phyloP scores from a whole-genome alignment of 2,888 invertebrate genomes.

The Octonoba sinensis region DNA sequence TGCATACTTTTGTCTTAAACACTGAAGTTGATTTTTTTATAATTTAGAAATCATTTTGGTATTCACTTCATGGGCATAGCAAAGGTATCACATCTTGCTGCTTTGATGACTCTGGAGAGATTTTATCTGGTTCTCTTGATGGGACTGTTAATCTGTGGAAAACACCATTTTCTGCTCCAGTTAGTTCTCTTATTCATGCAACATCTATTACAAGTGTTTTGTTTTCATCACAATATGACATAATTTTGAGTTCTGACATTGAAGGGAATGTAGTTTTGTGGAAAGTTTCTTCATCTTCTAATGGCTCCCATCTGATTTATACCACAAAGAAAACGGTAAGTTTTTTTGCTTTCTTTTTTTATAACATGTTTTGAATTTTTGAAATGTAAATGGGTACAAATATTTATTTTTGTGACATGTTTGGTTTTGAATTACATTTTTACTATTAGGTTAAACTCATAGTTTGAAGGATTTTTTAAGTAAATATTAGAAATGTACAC shows the following conservation, averaged over 20 bases:
- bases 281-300: constrained; percentile 10
- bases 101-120: constrained; percentile 22
- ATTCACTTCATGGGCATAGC: constrained; percentile 49
- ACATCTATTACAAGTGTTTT: constrained; percentile 20
- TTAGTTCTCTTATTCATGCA: constrained; percentile 11
- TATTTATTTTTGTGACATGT: too few species aligned
- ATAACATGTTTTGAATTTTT: too few species aligned
- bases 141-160: constrained; percentile 53
- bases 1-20: too few species aligned
- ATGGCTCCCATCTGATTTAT: constrained; percentile 9
- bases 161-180: constrained; percentile 8
- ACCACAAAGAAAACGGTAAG: constrained; percentile 40
- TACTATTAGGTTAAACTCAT: neutral
- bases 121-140: constrained; percentile 50
- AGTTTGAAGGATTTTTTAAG: too few species aligned
- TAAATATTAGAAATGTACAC: too few species aligned
- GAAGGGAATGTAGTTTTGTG: constrained; percentile 43
- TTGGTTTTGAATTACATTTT: neutral
- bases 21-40: neutral
- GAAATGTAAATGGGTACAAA: too few species aligned
- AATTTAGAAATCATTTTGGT: constrained; percentile 28
- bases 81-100: constrained; percentile 50
- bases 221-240: neutral
- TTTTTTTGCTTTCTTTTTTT: too few species aligned
- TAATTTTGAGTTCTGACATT: constrained; percentile 32